phyloP scores from a whole-genome alignment of 2,113 vertebrate genomes.

The Nyctereutes procyonoides region DNA sequence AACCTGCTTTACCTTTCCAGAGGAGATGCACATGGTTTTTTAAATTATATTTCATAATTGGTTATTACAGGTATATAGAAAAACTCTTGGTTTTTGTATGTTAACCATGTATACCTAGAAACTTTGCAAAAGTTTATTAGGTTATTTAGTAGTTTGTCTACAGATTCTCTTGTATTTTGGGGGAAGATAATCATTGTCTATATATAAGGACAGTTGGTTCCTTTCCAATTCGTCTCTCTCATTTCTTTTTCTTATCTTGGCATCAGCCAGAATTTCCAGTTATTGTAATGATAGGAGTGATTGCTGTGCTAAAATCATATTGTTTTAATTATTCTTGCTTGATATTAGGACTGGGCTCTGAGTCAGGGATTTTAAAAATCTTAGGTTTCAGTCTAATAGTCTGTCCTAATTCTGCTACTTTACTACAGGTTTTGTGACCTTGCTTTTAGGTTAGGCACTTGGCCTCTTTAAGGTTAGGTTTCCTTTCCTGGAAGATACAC shows the following conservation, averaged over 20 bases:
- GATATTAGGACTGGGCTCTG: not conserved
- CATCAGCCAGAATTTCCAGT: not conserved
- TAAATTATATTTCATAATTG: not conserved
- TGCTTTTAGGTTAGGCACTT: not conserved
- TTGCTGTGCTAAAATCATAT: conserved; percentile 6
- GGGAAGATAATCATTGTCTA: not conserved
- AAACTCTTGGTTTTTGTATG: not conserved
- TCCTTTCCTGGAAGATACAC: not conserved
- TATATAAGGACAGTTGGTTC: not conserved
- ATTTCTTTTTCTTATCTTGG: not conserved
- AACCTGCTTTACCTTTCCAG: not conserved
- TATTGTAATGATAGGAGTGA: not conserved
- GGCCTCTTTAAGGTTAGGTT: not conserved
- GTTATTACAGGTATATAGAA: not conserved
- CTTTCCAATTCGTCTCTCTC: not conserved
- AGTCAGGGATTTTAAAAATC: not conserved
- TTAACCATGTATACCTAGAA: not conserved
- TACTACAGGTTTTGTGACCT: not conserved
- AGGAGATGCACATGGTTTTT: not conserved
- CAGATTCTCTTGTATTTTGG: not conserved
- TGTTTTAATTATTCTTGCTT: not conserved
- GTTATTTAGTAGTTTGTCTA: not conserved
- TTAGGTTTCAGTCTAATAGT: not conserved
- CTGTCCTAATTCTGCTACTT: not conserved
- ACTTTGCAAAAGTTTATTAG: not conserved